Evolutionary conservation across 2,888 invertebrate species (phyloP).

Genomic region (Folsomia candida): DNA sequence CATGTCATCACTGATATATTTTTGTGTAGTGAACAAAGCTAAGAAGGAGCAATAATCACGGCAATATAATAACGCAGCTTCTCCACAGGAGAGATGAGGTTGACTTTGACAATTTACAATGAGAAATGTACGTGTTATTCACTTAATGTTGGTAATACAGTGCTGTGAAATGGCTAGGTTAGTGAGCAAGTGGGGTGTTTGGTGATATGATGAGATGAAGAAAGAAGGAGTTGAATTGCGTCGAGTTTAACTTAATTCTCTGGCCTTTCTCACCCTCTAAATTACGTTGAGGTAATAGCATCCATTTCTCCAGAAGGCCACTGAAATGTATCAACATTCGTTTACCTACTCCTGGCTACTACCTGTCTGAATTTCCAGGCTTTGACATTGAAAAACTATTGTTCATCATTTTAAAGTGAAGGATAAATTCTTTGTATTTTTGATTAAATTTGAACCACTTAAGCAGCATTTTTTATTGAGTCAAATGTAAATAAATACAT

Average conservation of each 20-base stretch:
- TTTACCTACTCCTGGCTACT: too few relatives aligned
- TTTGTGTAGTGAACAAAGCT: neutral
- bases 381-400: neutral
- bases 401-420: too few relatives aligned
- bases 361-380: neutral
- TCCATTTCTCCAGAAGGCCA: too few relatives aligned
- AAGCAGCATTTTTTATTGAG: too few relatives aligned
- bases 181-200: neutral
- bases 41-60: neutral
- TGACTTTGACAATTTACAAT: conserved; percentile 16
- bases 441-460: too few relatives aligned
- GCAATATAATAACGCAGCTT: conserved; percentile 13
- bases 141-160: too few relatives aligned
- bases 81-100: conserved; percentile 8
- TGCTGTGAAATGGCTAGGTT: too few relatives aligned
- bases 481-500: too few relatives aligned
- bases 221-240: too few relatives aligned
- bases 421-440: too few relatives aligned
- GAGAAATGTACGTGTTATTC: neutral
- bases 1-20: conserved; percentile 6
- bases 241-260: neutral
- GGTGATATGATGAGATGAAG: neutral
- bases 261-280: conserved; percentile 18
- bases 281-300: too few relatives aligned
- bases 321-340: too few relatives aligned